A percentile compares a stretch with the other conserved stretches of the same genome.
Evolutionary conservation across 2,113 vertebrate species (phyloP).

Genomic region (Nothocercus nigrocapillus): DNA sequence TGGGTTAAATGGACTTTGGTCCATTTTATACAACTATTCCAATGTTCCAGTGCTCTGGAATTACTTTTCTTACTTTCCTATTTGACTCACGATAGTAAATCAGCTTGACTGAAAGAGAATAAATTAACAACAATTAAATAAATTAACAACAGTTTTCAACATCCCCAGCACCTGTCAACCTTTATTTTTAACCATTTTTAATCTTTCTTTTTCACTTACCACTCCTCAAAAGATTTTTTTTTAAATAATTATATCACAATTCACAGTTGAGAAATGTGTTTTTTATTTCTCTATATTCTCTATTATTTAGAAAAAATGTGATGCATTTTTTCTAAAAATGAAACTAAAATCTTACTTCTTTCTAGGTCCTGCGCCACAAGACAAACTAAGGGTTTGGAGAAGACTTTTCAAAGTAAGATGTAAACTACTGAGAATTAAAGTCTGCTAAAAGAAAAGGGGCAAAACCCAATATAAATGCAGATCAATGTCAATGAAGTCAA

Average conservation of each 20-base stretch:
- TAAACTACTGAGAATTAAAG: not conserved
- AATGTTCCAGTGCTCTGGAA: not conserved
- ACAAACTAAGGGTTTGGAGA: not conserved
- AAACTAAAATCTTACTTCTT: not conserved
- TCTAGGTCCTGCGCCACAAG: not conserved
- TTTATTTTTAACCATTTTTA: not conserved
- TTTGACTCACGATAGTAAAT: not conserved
- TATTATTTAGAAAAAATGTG: not conserved
- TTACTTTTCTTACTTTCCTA: not conserved
- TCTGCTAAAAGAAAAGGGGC: not conserved
- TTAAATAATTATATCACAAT: not conserved
- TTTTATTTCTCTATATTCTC: not conserved
- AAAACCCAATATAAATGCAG: not conserved
- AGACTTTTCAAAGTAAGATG: not conserved
- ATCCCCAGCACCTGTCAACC: not conserved
- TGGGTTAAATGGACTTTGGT: not conserved
- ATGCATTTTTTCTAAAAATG: not conserved
- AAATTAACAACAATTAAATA: not conserved
- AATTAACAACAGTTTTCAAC: not conserved
- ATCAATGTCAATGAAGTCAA: not conserved
- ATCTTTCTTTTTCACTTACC: not conserved
- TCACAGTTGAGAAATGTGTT: not conserved
- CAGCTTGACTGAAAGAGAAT: not conserved
- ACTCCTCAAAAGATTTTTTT: not conserved
- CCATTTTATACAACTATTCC: not conserved